Evolutionary conservation across 2,888 invertebrate species (phyloP).

Genomic region (Brachyopa scutellaris): DNA sequence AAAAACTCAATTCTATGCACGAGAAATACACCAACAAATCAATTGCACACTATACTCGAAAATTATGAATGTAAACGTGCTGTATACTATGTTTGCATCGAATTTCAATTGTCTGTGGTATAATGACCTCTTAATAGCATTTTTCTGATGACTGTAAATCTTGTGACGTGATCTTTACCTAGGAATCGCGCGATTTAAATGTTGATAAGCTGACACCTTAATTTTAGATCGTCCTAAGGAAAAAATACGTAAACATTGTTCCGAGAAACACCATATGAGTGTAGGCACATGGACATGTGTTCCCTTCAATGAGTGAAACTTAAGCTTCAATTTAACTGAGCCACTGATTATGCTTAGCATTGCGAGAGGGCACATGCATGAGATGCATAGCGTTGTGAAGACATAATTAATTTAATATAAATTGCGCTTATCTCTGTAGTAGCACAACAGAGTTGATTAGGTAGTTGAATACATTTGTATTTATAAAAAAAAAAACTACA

Average conservation of each 20-base stretch:
- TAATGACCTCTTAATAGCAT: conserved; percentile 69
- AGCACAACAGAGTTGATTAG: no score
- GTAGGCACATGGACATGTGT: conserved; percentile 10
- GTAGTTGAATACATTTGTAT: no score
- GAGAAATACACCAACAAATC: not conserved
- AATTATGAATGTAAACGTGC: conserved; percentile 23
- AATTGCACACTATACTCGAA: not conserved
- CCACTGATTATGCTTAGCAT: no score
- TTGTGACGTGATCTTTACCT: conserved; percentile 45
- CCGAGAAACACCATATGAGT: conserved; percentile 14
- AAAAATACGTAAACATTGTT: conserved; percentile 14
- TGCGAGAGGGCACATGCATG: no score
- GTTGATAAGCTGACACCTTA: conserved; percentile 40
- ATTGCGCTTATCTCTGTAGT: not conserved
- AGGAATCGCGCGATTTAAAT: conserved; percentile 41
- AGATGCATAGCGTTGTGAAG: no score
- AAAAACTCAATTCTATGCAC: no score
- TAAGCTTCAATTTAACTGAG: not conserved
- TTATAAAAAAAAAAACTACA: no score
- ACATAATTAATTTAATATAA: not conserved
- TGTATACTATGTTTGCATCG: conserved; percentile 44
- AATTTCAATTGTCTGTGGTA: conserved; percentile 52
- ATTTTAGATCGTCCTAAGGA: conserved; percentile 9
- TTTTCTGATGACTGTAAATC: conserved; percentile 51
- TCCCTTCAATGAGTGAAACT: not conserved